phyloP scores from a whole-genome alignment of 2,113 vertebrate species.

The Sylvilagus bachmani region DNA sequence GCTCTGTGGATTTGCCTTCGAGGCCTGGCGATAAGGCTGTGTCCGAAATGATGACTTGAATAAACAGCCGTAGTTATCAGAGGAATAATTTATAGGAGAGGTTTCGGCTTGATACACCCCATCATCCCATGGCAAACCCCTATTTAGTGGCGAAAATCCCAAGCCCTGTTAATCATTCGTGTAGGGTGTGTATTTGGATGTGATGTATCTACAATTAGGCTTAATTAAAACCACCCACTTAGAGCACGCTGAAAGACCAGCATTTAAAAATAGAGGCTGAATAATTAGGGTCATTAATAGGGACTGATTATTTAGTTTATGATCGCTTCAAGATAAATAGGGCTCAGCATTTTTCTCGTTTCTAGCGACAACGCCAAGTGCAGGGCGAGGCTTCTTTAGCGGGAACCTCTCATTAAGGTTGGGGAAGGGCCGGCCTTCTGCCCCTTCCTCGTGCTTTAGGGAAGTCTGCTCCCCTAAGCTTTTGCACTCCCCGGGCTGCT shows the following conservation, averaged over 20 bases:
- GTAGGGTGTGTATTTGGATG: conserved; percentile 79
- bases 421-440: too few relatives aligned
- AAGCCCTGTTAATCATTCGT: conserved; percentile 85
- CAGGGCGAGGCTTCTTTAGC: not conserved
- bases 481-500: not conserved
- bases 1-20: not conserved
- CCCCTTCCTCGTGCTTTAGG: not conserved
- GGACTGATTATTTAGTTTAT: conserved; percentile 84
- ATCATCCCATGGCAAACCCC: conserved; percentile 79
- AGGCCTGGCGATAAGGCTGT: not conserved
- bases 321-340: conserved; percentile 82
- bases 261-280: conserved; percentile 87
- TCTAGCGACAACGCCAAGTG: not conserved
- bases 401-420: not conserved
- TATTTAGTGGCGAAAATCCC: conserved; percentile 87
- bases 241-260: conserved; percentile 87
- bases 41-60: conserved; percentile 73
- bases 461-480: not conserved
- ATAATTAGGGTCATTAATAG: conserved; percentile 87
- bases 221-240: conserved; percentile 88
- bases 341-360: conserved; percentile 54
- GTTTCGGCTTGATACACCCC: conserved; percentile 69
- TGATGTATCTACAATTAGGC: conserved; percentile 87
- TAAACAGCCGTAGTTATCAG: conserved; percentile 82
- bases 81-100: conserved; percentile 78